phyloP scores from a whole-genome alignment of 2,797 vertebrate species.

The Pangasius sanitwongsei region DNA sequence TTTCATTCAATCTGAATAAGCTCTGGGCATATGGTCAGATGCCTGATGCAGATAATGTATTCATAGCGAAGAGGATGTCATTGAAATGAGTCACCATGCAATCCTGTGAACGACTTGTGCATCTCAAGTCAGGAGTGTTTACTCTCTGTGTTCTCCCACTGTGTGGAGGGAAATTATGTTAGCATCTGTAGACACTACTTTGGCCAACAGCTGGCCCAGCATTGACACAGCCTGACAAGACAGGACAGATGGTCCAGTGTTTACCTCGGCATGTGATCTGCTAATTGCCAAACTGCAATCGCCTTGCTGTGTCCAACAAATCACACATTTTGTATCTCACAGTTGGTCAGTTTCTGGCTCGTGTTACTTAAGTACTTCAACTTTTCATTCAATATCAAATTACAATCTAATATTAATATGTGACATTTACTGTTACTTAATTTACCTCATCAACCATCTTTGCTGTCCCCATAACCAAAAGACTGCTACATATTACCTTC shows the following conservation, averaged over 20 bases:
- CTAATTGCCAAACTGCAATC: background rate
- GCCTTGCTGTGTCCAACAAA: background rate
- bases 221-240: background rate
- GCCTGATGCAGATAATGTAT: background rate
- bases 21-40: background rate
- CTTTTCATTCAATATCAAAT: constrained; percentile 2
- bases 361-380: background rate
- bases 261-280: constrained; percentile 14
- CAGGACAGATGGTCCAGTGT: constrained; percentile 30
- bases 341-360: background rate
- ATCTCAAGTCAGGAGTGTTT: constrained; percentile 1
- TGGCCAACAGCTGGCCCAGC: constrained; percentile 24
- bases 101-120: constrained; percentile 19
- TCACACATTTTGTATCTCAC: background rate
- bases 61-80: constrained; percentile 9
- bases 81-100: background rate
- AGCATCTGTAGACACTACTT: constrained; percentile 16
- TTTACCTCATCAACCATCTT: background rate
- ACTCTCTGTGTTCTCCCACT: background rate
- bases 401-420: background rate
- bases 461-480: background rate
- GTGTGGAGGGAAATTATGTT: background rate
- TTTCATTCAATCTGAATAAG: background rate
- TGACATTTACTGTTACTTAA: background rate
- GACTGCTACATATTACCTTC: background rate